These are phyloP conservation scores for Ciconia nigra DNA, from an alignment of 2,797 vertebrate species.

Conservation along the genomic window DNA sequence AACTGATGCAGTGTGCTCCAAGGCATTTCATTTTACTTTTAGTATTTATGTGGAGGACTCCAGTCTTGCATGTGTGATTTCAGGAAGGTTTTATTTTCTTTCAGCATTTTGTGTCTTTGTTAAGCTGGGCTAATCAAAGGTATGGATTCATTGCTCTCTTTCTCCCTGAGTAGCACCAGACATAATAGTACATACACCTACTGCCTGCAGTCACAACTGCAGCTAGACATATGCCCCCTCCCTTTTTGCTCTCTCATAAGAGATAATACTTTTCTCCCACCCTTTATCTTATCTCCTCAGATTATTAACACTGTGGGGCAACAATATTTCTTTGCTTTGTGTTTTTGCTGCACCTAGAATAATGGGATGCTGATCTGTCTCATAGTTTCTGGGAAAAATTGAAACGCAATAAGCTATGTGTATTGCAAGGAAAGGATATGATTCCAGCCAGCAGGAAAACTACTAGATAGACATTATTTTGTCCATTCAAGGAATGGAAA, in stretches of 20 bases:
- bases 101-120: background rate
- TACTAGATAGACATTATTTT: background rate
- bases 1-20: background rate
- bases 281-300: background rate
- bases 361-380: background rate
- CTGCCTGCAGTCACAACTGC: background rate
- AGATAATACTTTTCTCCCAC: background rate
- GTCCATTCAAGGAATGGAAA: background rate
- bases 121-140: background rate
- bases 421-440: background rate
- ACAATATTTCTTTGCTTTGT: background rate
- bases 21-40: background rate
- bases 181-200: background rate
- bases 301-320: background rate
- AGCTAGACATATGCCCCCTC: rapidly evolving
- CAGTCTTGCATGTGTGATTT: background rate
- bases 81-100: background rate
- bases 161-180: background rate
- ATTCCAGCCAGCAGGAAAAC: background rate
- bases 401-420: background rate
- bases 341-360: background rate
- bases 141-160: background rate
- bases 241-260: background rate
- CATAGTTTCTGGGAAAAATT: background rate
- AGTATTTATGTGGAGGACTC: background rate